Evolutionary conservation across 1,140 invertebrate genomes (phyloP).

Genomic region (Microplitis mediator): DNA sequence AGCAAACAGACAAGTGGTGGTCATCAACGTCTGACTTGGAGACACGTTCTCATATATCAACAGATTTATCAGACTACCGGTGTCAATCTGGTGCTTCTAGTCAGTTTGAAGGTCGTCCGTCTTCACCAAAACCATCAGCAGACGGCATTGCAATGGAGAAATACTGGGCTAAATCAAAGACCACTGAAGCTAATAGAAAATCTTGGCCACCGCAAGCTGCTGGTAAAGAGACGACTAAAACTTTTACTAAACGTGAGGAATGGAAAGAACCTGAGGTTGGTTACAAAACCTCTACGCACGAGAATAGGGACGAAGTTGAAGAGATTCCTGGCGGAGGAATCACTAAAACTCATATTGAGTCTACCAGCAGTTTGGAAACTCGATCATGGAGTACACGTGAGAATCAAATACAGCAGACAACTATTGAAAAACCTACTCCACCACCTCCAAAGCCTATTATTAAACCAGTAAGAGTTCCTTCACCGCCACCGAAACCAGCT

Average conservation of each 20-base stretch:
- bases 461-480: not conserved
- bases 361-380: slow-evolving; percentile 49
- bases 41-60: slow-evolving; percentile 47
- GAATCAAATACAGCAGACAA: slow-evolving; percentile 43
- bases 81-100: slow-evolving; percentile 44
- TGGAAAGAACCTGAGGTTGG: slow-evolving; percentile 49
- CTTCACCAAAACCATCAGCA: slow-evolving; percentile 63
- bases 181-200: slow-evolving; percentile 59
- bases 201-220: slow-evolving; percentile 59
- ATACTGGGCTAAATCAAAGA: slow-evolving; percentile 64
- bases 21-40: slow-evolving; percentile 48
- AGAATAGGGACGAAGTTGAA: slow-evolving; percentile 48
- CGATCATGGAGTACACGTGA: slow-evolving; percentile 52
- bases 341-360: slow-evolving; percentile 52
- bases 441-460: slow-evolving; percentile 41
- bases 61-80: slow-evolving; percentile 44
- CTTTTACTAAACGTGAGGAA: slow-evolving; percentile 43
- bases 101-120: slow-evolving; percentile 37
- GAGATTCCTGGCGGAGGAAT: slow-evolving; percentile 46
- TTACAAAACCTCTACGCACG: slow-evolving; percentile 49
- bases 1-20: slow-evolving; percentile 37
- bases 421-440: slow-evolving; percentile 36
- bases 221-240: slow-evolving; percentile 34
- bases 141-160: slow-evolving; percentile 70
- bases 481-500: not conserved